These are phyloP conservation scores for Caenorhabditis wallacei DNA, from an alignment of 2,888 invertebrate genomes.

Conservation along the genomic window DNA sequence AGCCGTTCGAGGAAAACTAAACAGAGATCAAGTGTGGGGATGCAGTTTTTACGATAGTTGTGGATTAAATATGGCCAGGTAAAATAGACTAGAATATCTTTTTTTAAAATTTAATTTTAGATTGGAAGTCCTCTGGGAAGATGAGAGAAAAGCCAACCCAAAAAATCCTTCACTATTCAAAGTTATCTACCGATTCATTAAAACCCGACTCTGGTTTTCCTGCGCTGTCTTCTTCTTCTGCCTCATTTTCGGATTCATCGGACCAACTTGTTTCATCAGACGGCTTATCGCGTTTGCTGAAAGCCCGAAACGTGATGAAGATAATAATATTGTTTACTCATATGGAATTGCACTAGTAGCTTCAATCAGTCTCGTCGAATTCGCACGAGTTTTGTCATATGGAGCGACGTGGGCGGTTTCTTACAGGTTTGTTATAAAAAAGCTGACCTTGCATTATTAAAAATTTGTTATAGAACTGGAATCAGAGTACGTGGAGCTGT, in stretches of 20 bases:
- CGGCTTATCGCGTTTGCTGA: slow-evolving; percentile 81
- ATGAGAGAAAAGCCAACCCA: slow-evolving; percentile 81
- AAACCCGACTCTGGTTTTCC: slow-evolving; percentile 82
- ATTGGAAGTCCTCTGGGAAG: slow-evolving; percentile 84
- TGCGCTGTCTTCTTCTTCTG: slow-evolving; percentile 82
- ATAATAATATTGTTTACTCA: slow-evolving; percentile 49
- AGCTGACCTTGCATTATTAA: background rate
- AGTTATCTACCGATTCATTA: slow-evolving; percentile 79
- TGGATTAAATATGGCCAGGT: slow-evolving; percentile 84
- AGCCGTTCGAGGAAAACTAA: slow-evolving; percentile 76
- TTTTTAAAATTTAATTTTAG: no score
- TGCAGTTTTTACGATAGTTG: slow-evolving; percentile 83
- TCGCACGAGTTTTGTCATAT: slow-evolving; percentile 83
- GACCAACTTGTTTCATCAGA: slow-evolving; percentile 83
- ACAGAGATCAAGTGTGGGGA: slow-evolving; percentile 79
- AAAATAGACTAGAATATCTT: no score
- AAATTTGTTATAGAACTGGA: slow-evolving; percentile 82
- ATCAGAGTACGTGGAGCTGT: slow-evolving; percentile 84
- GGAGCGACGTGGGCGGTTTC: slow-evolving; percentile 84
- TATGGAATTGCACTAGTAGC: slow-evolving; percentile 55
- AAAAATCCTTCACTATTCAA: slow-evolving; percentile 75
- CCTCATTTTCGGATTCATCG: slow-evolving; percentile 82
- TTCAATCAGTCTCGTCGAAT: slow-evolving; percentile 76
- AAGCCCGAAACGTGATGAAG: slow-evolving; percentile 66
- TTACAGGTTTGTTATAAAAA: slow-evolving; percentile 75